Evolutionary conservation across 2,888 invertebrate species (phyloP).

Genomic region (Euclidia mi): DNA sequence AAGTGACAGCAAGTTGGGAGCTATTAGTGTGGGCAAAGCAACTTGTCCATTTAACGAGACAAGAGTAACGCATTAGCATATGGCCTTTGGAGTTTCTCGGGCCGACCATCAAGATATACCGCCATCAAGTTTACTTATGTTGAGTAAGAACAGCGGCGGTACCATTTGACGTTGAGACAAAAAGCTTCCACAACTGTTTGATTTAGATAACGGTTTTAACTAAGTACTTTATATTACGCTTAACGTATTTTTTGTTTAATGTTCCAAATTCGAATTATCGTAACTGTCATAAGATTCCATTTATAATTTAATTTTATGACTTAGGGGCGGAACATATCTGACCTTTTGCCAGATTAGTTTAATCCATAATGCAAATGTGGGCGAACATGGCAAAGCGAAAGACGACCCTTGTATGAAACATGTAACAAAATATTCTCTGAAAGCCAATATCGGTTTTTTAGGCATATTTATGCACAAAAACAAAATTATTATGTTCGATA

Average conservation of each 20-base stretch:
- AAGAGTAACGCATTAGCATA: constrained; percentile 77
- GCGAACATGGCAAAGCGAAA: no score
- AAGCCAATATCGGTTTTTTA: no score
- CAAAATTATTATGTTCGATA: no score
- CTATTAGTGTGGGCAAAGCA: constrained; percentile 65
- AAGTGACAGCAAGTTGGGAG: constrained; percentile 63
- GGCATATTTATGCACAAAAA: no score
- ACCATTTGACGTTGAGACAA: constrained; percentile 22
- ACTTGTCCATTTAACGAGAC: constrained; percentile 62
- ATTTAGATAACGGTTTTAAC: constrained; percentile 7
- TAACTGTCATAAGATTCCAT: constrained; percentile 1
- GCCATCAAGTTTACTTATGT: constrained; percentile 39
- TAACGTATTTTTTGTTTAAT: neutral
- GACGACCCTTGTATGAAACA: no score
- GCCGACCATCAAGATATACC: constrained; percentile 48
- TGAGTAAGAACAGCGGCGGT: constrained; percentile 41
- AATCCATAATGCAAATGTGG: no score
- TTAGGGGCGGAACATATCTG: no score
- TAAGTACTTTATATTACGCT: neutral
- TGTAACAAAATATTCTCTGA: no score
- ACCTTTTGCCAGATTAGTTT: no score
- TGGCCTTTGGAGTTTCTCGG: constrained; percentile 67
- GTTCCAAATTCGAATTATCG: neutral
- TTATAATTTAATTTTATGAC: neutral
- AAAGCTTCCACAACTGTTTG: constrained; percentile 11